phyloP scores from a whole-genome alignment of 2,888 invertebrate genomes.

The Caradrina clavipalpis region DNA sequence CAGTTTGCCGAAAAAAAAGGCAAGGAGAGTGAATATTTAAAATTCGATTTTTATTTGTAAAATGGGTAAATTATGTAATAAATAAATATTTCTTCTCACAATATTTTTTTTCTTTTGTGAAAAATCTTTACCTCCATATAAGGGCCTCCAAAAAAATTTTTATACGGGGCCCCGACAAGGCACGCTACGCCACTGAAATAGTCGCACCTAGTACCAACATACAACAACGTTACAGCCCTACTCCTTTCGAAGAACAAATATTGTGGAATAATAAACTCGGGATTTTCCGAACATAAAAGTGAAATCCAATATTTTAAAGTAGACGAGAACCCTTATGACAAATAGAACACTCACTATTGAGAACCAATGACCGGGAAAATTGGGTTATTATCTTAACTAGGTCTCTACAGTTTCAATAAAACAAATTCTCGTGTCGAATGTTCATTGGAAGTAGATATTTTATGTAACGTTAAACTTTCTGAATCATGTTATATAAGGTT shows the following conservation, averaged over 20 bases:
- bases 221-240: constrained; percentile 7
- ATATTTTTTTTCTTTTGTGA: too few species aligned
- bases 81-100: too few species aligned
- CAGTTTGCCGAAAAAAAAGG: too few species aligned
- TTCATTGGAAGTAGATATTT: constrained; percentile 46
- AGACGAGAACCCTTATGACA: constrained; percentile 59
- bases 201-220: neutral
- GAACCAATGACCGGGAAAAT: constrained; percentile 71
- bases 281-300: constrained; percentile 34
- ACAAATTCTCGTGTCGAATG: constrained; percentile 67
- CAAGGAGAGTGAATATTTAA: too few species aligned
- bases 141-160: too few species aligned
- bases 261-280: constrained; percentile 17
- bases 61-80: too few species aligned
- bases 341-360: constrained; percentile 67
- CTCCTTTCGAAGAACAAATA: constrained; percentile 15
- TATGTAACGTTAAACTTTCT: constrained; percentile 28
- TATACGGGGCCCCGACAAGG: too few species aligned
- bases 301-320: constrained; percentile 57
- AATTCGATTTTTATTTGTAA: too few species aligned
- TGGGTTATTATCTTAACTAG: constrained; percentile 72
- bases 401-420: constrained; percentile 64
- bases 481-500: constrained; percentile 22
- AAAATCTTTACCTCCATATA: too few species aligned
- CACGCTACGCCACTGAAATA: too few species aligned